Percentiles rank a stretch among this genome's conserved stretches.
Conservation (phyloP, 1,140 invertebrate genomes). For the Bombus pascuorum region DNA sequence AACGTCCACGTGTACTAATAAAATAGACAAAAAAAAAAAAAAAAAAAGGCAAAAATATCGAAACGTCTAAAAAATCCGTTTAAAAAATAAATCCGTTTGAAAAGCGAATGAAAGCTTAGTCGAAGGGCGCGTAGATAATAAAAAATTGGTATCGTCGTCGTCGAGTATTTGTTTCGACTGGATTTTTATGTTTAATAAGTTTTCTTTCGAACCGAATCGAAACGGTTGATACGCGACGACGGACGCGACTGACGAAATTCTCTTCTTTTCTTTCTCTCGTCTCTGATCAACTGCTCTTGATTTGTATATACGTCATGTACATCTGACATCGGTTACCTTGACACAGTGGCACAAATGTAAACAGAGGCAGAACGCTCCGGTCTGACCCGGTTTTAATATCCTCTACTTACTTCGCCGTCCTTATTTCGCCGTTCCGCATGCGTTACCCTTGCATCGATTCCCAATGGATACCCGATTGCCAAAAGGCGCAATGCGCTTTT, state of each 20-base stretch:
- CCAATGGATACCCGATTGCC: neutral
- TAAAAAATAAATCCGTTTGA: too few relatives aligned
- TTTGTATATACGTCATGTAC: conserved; percentile 4
- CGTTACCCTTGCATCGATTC: conserved; percentile 20
- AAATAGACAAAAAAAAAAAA: neutral
- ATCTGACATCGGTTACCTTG: conserved; percentile 57
- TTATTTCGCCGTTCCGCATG: conserved; percentile 29
- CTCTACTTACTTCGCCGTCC: conserved; percentile 39
- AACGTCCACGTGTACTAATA: neutral
- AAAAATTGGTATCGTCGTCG: too few relatives aligned
- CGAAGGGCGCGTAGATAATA: too few relatives aligned
- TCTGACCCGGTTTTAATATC: conserved; percentile 62
- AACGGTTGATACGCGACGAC: neutral
- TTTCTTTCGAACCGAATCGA: neutral
- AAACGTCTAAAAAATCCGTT: neutral
- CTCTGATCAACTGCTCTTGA: conserved; percentile 29
- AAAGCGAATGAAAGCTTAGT: neutral
- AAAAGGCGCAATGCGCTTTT: conserved; percentile 12
- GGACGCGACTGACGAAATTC: conserved; percentile 6
- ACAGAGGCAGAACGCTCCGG: conserved; percentile 40
- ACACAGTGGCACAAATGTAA: conserved; percentile 64
- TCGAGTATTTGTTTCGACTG: too few relatives aligned
- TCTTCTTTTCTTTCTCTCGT: neutral
- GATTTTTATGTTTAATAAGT: neutral
- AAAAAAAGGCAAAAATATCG: neutral